Evolutionary conservation across 2,888 invertebrate genomes (phyloP), one percentile per base, ranked within the genome.

Genomic region (Muschampia plurimacula): DNA sequence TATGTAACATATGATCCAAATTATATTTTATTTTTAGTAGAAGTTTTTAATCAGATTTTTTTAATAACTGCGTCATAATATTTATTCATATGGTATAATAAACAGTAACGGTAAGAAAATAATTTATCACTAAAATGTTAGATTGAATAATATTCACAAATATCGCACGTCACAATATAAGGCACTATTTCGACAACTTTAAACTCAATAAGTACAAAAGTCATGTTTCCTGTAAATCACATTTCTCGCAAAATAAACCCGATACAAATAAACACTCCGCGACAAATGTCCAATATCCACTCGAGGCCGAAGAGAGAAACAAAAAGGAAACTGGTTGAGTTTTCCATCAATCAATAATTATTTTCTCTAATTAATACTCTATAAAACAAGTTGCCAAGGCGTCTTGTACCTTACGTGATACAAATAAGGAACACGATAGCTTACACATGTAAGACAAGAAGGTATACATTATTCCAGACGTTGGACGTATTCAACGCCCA

Each of bases 401-500:
- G 41, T 32, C 55, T 15, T 72, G 63, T 55, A 1, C 32, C 46
- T 63, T 72, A 39, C 63, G 72, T 55, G 28, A 36, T 44, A 57
- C 13, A 9, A 22, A 57, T 72, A 72, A 64, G 60, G 57, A 28
- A 57, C 63, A 72, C 0, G 63, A 67, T 72, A 28, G 63, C 72
- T 36, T 67, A 64, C 60, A 63, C 41, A 22, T 60, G 72, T 72
- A 46, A 67, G 60, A 67, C 67, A 55, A 67, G 62, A 44, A 67
- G 73, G 74, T 67, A 73, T 74, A 74, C 70, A 76, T 79, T 77
- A 79, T 77, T 75, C 77, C 77, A 76, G 46, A 77, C 77, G 74
- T 73, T 70, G 77, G 74, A 74, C 75, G 65, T 76, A 67, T 72
- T 75, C 77, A 76, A 75, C 77, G 63, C 72, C 67, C 73, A 78